These are phyloP conservation scores for Galemys pyrenaicus DNA, from an alignment of 2,113 vertebrate species.

Conservation along the genomic window DNA sequence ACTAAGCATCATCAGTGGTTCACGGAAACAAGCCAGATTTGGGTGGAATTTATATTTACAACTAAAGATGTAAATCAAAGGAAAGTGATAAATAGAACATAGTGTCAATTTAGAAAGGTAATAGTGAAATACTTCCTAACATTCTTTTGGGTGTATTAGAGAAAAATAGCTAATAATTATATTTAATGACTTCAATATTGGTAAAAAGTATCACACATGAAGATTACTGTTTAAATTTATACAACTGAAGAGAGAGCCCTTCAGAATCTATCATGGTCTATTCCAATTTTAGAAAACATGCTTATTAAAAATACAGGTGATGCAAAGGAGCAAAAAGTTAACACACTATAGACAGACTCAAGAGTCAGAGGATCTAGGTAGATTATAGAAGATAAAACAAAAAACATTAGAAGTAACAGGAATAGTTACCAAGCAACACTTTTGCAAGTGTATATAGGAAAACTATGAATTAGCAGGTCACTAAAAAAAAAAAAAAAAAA, in stretches of 20 bases:
- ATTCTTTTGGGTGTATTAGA: background rate
- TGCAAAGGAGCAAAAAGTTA: background rate
- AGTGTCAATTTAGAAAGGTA: background rate
- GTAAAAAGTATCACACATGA: background rate
- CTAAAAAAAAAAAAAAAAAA: background rate
- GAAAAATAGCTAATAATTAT: conserved; percentile 12
- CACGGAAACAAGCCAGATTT: background rate
- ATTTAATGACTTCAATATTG: background rate
- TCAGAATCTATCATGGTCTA: background rate
- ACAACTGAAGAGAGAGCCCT: conserved; percentile 10
- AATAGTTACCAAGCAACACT: conserved; percentile 25
- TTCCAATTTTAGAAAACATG: conserved; percentile 16
- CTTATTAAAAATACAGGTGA: conserved; percentile 17
- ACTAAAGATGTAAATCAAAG: conserved; percentile 21
- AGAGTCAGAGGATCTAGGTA: background rate
- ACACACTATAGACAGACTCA: conserved; percentile 10
- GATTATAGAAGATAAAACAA: background rate
- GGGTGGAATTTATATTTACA: conserved; percentile 16
- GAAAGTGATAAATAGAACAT: background rate
- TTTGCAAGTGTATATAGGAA: background rate
- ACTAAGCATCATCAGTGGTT: background rate
- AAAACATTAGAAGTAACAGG: background rate
- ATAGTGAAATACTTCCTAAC: background rate
- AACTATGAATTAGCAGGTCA: conserved; percentile 2
- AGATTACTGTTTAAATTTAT: conserved; percentile 30